Evolutionary conservation across 2,888 invertebrate species (phyloP), one percentile per base, ranked within the genome.

Genomic region (Ormia ochracea): DNA sequence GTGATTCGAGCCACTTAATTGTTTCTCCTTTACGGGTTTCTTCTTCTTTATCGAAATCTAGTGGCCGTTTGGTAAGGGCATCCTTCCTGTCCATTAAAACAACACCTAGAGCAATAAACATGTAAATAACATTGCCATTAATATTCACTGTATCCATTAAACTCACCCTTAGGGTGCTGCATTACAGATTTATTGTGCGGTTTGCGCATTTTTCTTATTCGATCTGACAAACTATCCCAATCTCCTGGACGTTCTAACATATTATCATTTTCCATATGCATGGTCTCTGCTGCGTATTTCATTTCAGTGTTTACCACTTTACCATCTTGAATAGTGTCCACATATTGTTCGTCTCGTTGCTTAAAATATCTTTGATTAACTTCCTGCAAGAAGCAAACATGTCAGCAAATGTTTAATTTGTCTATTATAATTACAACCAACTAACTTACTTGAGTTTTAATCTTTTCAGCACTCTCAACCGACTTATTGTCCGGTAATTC

Each of bases 1-100:
- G 96, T 86, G 95, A 94, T 86, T 96, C 96, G 66, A 96, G 91
- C 96, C 96, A 96, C 90, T 96, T 96, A 81, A 95, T 96, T 0
- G 96, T 96, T 90, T 96, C 96, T 82, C 94, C 94, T 89, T 96
- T 96, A 78, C 96, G 92, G 5, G 96, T 96, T 88, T 96, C 95
- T 89, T 96, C 96, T 88, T 96, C 96, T 85, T 95, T 93, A 87
- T 96, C 96, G 85, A 96, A 94, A 89, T 96, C 96, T 81, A 96
- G 90, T 0, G 96, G 96, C 68, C 94, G 93, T 87, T 94, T 94
- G 41, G 95, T 94, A 85, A 96, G 91, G 4, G 94, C 94, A 90
- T 96, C 96, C 89, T 95, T 96, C 72, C 96, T 92, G 83, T 94
- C 94, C 79, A 92, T 91, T 84, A 89, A 83, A 77, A 89, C 83